A percentile compares a stretch with the other conserved stretches of the same genome.
phyloP scores from a whole-genome alignment of 2,797 vertebrate species.

The Arnoldichthys spilopterus region DNA sequence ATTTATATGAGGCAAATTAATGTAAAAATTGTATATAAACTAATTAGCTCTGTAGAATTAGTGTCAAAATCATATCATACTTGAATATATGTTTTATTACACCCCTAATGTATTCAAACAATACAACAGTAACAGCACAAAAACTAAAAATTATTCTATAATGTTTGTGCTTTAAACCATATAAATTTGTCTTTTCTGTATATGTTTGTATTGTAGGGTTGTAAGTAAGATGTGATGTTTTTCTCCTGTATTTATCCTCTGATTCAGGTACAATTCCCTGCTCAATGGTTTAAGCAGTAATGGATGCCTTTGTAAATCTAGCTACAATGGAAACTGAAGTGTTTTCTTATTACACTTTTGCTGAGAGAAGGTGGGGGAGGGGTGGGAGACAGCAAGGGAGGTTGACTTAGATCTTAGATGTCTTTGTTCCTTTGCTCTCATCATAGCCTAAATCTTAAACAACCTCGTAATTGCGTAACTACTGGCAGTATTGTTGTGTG shows the following conservation, averaged over 20 bases:
- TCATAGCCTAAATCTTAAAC: conserved; percentile 9
- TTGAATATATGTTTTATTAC: too few species aligned
- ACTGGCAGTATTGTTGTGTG: not conserved
- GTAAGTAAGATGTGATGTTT: too few species aligned
- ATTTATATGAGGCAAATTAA: too few species aligned
- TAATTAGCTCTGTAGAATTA: too few species aligned
- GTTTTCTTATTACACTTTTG: conserved; percentile 22
- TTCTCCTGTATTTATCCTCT: not conserved
- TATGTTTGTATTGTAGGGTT: not conserved
- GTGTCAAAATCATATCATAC: too few species aligned
- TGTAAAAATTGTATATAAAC: too few species aligned
- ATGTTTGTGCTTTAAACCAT: too few species aligned
- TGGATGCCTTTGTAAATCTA: conserved; percentile 41
- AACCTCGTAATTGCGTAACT: not conserved
- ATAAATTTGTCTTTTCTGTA: too few species aligned
- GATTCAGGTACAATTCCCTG: conserved; percentile 32
- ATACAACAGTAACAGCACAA: too few species aligned
- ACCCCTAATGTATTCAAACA: too few species aligned
- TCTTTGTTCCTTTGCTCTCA: not conserved
- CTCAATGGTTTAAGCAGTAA: conserved; percentile 41
- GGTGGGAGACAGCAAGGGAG: conserved; percentile 20
- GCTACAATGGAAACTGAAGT: conserved; percentile 42
- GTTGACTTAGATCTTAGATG: not conserved
- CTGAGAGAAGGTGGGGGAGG: not conserved
- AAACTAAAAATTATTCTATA: too few species aligned